phyloP scores from a whole-genome alignment of 2,888 invertebrate genomes.

The Molorchus minor region DNA sequence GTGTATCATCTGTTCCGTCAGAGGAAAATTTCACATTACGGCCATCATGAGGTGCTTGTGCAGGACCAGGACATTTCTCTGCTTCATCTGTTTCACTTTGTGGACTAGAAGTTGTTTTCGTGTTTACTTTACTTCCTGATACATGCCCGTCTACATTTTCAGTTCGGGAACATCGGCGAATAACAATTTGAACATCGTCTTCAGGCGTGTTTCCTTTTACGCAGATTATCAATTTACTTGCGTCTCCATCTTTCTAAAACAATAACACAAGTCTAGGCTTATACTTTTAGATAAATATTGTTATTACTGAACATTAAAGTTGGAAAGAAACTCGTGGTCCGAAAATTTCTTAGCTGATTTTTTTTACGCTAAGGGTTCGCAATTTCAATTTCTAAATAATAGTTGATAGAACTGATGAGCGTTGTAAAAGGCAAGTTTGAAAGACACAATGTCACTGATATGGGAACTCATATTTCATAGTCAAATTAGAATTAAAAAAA shows the following conservation, averaged over 20 bases:
- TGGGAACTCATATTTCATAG: too few species aligned
- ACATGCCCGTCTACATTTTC: background rate
- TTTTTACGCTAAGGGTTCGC: too few species aligned
- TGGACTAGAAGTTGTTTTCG: conserved; percentile 1
- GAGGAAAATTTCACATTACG: background rate
- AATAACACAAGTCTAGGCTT: too few species aligned
- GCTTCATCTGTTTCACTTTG: background rate
- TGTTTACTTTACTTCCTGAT: background rate
- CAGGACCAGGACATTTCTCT: background rate
- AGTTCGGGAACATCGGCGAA: conserved; percentile 48
- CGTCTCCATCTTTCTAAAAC: conserved; percentile 37
- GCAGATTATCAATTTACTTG: conserved; percentile 46
- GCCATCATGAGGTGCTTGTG: background rate
- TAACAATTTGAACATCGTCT: conserved; percentile 46
- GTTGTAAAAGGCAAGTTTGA: too few species aligned
- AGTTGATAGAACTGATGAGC: too few species aligned
- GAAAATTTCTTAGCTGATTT: too few species aligned
- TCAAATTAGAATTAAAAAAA: too few species aligned
- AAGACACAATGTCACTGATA: too few species aligned
- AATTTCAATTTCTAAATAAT: too few species aligned
- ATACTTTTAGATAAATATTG: too few species aligned
- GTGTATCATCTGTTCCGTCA: background rate
- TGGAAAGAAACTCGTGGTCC: too few species aligned
- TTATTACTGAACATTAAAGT: too few species aligned
- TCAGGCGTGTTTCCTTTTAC: conserved; percentile 46